Conservation (phyloP, 2,888 invertebrate species). For the Digitonthophagus gazella region DNA sequence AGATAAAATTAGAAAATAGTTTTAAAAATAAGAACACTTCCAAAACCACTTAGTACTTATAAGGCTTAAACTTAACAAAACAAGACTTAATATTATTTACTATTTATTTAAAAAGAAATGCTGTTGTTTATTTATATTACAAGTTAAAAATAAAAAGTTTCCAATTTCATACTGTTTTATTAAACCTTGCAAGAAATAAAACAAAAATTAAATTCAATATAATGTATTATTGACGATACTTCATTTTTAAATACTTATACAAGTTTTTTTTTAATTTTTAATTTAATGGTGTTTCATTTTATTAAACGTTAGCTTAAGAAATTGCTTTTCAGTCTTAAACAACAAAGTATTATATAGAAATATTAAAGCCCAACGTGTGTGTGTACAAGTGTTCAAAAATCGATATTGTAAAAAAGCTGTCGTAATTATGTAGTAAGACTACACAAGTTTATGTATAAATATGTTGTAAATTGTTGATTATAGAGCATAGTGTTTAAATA, state of each 20-base stretch:
- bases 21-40: background rate
- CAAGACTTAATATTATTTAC: constrained; percentile 22
- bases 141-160: constrained; percentile 19
- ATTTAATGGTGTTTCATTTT: background rate
- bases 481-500: background rate
- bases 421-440: background rate
- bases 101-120: constrained; percentile 23
- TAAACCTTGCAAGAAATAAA: no score
- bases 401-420: background rate
- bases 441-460: background rate
- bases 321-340: background rate
- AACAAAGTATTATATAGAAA: background rate
- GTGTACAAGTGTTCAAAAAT: background rate
- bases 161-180: background rate
- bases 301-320: background rate
- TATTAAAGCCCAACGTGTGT: background rate
- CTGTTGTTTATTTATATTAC: constrained; percentile 23
- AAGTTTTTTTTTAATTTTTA: background rate
- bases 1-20: background rate
- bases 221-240: background rate
- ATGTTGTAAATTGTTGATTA: background rate
- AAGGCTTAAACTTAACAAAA: constrained; percentile 8
- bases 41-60: background rate
- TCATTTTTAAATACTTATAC: background rate
- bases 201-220: no score